Conservation (phyloP, 2,888 invertebrate species). For the Girardia tigrina region DNA sequence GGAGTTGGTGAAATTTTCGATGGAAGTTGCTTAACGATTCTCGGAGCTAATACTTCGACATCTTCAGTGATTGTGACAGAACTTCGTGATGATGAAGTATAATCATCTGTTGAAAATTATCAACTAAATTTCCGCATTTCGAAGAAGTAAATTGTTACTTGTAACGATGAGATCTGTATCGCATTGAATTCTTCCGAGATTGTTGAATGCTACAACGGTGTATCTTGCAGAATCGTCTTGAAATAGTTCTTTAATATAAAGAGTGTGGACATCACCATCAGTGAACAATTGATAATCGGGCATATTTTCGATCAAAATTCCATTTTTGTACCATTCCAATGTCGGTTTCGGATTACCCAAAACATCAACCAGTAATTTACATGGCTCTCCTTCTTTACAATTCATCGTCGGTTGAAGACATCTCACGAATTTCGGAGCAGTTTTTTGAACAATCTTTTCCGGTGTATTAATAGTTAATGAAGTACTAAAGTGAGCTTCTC, state of each 20-base stretch:
- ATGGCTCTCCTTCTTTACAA: conserved; percentile 75
- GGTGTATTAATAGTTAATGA: conserved; percentile 42
- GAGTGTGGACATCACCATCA: conserved; percentile 64
- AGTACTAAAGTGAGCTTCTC: conserved; percentile 67
- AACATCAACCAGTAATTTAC: conserved; percentile 72
- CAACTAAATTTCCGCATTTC: too few species aligned
- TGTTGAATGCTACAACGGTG: background rate
- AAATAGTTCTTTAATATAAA: conserved; percentile 85
- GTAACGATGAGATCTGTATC: conserved; percentile 1
- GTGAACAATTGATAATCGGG: background rate
- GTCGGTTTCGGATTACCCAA: conserved; percentile 43
- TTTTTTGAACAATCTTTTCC: conserved; percentile 37
- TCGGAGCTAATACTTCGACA: background rate
- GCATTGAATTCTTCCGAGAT: background rate
- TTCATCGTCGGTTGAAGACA: conserved; percentile 67
- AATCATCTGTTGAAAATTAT: background rate
- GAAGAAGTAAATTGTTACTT: background rate
- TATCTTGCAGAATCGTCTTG: conserved; percentile 80
- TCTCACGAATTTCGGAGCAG: conserved; percentile 51
- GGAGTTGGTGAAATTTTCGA: background rate
- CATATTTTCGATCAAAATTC: background rate
- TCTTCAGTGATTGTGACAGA: conserved; percentile 6
- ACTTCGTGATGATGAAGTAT: conserved; percentile 6
- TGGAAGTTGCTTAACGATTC: background rate
- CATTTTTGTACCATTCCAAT: conserved; percentile 44